A percentile compares a stretch with the other conserved stretches of the same genome.
Conservation (phyloP, 2,888 invertebrate species). For the Eucera pruinosa region DNA sequence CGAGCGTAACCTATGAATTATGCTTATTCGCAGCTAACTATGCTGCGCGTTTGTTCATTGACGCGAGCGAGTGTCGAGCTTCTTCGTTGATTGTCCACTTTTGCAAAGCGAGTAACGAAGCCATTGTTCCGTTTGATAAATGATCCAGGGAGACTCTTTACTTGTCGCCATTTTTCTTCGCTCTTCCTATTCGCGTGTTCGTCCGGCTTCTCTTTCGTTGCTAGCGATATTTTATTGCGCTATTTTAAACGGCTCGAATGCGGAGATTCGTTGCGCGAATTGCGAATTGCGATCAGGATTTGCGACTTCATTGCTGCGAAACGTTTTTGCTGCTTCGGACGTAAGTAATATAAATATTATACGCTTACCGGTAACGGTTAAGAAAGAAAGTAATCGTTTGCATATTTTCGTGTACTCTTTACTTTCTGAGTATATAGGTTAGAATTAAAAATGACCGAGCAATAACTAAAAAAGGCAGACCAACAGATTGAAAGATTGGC, state of each 20-base stretch:
- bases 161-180: conserved; percentile 18
- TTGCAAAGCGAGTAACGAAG: conserved; percentile 28
- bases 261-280: conserved; percentile 37
- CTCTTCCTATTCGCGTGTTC: not conserved
- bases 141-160: conserved; percentile 15
- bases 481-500: no score
- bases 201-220: conserved; percentile 29
- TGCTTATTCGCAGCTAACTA: conserved; percentile 14
- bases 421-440: no score
- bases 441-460: no score
- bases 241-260: no score
- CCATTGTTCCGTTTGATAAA: conserved; percentile 47
- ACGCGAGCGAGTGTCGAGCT: conserved; percentile 4
- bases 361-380: no score
- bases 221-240: no score
- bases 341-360: no score
- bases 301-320: not conserved
- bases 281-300: conserved; percentile 37
- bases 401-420: no score
- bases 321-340: no score
- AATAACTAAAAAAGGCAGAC: no score
- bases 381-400: no score
- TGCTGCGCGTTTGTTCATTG: conserved; percentile 34
- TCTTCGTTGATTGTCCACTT: conserved; percentile 24
- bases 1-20: conserved; percentile 41